Evolutionary conservation across 2,888 invertebrate species (phyloP), one percentile per base, ranked within the genome.

Genomic region (Nowickia ferox): DNA sequence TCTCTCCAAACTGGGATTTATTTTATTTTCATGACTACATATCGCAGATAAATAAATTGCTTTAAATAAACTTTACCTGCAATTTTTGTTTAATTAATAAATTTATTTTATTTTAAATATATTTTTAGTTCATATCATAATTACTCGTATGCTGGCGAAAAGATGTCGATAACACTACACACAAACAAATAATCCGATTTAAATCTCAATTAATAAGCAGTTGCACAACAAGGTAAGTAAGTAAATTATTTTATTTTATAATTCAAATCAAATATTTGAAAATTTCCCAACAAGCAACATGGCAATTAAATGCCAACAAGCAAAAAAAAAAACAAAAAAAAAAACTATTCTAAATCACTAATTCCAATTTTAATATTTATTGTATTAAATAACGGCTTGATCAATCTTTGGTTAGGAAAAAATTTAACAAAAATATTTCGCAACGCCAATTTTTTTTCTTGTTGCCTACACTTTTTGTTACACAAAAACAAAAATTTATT

Each of bases 331-430:
- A 44, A 9, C 3, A 48, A 40, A 65, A 76, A 76, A 9, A 4
- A 57, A 40, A 65, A 76, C 65, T 57, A 71, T 82, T 75, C 55
- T 48, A 46, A 75, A 53, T 30, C 53, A 53, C 48, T 75, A 68
- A 82, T 69, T 82, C 17, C 13, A 38, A 19, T 76, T 68, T 15
- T 42, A 55, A 68, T 46, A 63, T 53, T 68, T n/a, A 51, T 63
- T 77, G 46, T 71, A 76, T 57, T 65, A 83, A 78, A 84, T 61
- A 59, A 61, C n/a, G 48, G 78, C 72, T 68, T 51, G 51, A 83
- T 83, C 71, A 59, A 77, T 83, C 59, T 59, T 48, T 81, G 42
- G 40, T 38, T 9, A 57, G 42, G 17, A 59, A 40, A 55, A 55
- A 53, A 59, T 10, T 38, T 15, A 22, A 66, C 11, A 15, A 53